Base-by-base conservation (phyloP, 1,140 invertebrate species). In the Drosophila sechellia region DNA sequence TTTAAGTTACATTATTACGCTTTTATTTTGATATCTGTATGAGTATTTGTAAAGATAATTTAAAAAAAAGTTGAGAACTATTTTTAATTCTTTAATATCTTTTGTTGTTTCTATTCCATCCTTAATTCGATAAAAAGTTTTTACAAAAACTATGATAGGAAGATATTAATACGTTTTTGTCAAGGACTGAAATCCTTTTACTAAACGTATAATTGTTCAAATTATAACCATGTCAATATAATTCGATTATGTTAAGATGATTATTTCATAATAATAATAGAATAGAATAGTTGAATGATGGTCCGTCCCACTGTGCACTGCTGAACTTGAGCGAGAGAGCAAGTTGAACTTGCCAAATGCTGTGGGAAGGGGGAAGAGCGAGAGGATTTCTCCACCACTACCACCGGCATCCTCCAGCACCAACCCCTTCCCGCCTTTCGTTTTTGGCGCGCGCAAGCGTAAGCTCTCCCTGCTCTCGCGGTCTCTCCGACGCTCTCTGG, bases 391-490 rank as follows among this genome's bases (percentile, higher is more conserved):
- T 8, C 22, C n/a, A 15, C 45, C 50, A 58, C 64, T 46, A 39
- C 55, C 37, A 37, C 27, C 20, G 60, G 25, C 45, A 54, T 57
- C 20, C 66, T 48, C 22, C 13, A 31, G 27, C 45, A 54, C 35
- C 50, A 65, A 77, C 50, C 61, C 77, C 60, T 72, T 79, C 43
- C 66, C 66, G 57, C 80, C 25, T 37, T 69, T 61, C n/a, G 59
- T 3, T 63, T 85, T 80, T 85, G 73, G 81, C 81, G 81, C 78
- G 78, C 81, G 81, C 81, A 85, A 80, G 81, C 71, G 71, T 77
- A 81, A 81, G 79, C 73, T 81, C 71, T 74, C 60, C 61, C 58
- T 43, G 12, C 39, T 58, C 48, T 60, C 39, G n/a, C 71, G 43
- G 35, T 40, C 63, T 48, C 75, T 73, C 60, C 37, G 22, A 53